Conservation (phyloP, 2,797 vertebrate species). For the Apodemus agrarius region DNA sequence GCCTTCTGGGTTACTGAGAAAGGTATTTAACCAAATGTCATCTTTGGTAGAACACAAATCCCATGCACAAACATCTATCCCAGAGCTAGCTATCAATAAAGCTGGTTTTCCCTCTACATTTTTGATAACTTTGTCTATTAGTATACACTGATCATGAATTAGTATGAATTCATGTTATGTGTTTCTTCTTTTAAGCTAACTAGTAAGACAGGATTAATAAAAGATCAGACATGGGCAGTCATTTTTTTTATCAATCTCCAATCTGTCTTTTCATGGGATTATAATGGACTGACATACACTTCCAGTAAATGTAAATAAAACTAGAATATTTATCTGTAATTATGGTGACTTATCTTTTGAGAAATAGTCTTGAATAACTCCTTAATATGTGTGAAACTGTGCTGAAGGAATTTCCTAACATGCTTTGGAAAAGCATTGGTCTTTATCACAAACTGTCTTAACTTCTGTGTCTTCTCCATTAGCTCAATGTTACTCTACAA, state of each 20-base stretch:
- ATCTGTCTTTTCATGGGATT: neutral
- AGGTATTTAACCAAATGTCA: neutral
- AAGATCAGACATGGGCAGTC: neutral
- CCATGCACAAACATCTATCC: too few relatives aligned
- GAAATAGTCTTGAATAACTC: neutral
- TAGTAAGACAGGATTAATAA: neutral
- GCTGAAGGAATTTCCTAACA: neutral
- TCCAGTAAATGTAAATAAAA: neutral
- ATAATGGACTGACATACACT: neutral
- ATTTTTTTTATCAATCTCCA: neutral
- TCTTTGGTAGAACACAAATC: neutral
- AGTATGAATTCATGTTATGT: neutral
- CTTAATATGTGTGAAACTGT: neutral
- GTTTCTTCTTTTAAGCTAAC: neutral
- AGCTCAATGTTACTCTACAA: neutral
- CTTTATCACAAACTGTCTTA: neutral
- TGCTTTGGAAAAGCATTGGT: neutral
- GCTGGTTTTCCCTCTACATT: neutral
- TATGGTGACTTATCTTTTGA: neutral
- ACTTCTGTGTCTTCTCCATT: neutral
- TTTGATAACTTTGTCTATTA: neutral
- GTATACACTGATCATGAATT: neutral
- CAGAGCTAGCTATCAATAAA: neutral
- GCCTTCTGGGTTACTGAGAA: neutral
- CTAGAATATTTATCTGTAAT: neutral